Evolutionary conservation across 2,797 vertebrate genomes (phyloP).

Genomic region (Typhlichthys eigenmanni): DNA sequence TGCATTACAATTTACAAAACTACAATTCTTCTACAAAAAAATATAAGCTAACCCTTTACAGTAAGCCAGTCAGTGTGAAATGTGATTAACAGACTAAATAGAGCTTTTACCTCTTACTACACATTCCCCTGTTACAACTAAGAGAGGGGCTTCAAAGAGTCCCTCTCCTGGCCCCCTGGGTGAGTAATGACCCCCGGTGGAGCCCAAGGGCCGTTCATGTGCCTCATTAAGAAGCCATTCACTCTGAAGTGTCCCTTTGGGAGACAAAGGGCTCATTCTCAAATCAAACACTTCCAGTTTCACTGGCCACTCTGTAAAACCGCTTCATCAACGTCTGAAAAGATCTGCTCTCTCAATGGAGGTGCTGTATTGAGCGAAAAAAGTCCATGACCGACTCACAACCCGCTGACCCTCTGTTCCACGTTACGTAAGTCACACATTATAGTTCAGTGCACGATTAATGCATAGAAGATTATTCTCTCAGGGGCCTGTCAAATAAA

Average conservation of each 20-base stretch:
- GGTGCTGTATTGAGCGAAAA: constrained; percentile 17
- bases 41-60: not conserved
- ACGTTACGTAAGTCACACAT: constrained; percentile 9
- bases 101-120: constrained; percentile 55
- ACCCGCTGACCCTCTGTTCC: constrained; percentile 18
- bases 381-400: constrained; percentile 20
- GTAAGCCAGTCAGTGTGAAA: too few relatives aligned
- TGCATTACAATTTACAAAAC: too few relatives aligned
- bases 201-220: constrained; percentile 67
- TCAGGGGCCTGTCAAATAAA: not conserved
- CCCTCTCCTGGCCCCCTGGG: constrained; percentile 63
- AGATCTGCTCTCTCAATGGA: constrained; percentile 13
- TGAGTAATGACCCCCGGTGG: constrained; percentile 75
- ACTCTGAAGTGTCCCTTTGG: constrained; percentile 66
- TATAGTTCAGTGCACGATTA: constrained; percentile 10
- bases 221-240: constrained; percentile 77
- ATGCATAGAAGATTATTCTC: not conserved
- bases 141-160: constrained; percentile 56
- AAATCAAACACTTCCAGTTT: constrained; percentile 32
- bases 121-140: constrained; percentile 69
- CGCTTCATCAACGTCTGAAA: constrained; percentile 38
- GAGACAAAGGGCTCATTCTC: constrained; percentile 66
- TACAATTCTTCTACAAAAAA: constrained; percentile 34
- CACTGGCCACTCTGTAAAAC: constrained; percentile 19
- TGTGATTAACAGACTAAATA: too few relatives aligned